Evolutionary conservation across 2,888 invertebrate species (phyloP).

Genomic region (Norana najaformis): DNA sequence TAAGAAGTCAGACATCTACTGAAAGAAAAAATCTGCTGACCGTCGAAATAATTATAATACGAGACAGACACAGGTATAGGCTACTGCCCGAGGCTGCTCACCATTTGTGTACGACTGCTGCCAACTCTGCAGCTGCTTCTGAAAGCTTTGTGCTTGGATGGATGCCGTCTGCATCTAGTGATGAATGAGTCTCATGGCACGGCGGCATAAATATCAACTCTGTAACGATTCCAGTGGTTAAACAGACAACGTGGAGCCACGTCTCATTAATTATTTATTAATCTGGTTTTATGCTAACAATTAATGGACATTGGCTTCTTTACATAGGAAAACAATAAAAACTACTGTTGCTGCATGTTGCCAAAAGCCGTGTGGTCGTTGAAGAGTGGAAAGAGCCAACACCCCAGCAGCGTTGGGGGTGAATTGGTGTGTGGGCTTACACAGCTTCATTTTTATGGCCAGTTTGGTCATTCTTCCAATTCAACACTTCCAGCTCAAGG

Average conservation of each 20-base stretch:
- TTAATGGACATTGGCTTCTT: conserved; percentile 5
- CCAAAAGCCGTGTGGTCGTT: background rate
- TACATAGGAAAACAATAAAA: background rate
- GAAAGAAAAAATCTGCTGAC: background rate
- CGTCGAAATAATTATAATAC: background rate
- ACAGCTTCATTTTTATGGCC: background rate
- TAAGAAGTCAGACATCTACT: background rate
- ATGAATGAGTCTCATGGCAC: conserved; percentile 8
- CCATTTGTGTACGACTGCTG: background rate
- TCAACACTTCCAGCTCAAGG: background rate
- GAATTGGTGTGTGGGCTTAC: background rate
- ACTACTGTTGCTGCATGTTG: background rate
- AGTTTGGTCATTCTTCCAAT: background rate
- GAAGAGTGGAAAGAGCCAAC: background rate
- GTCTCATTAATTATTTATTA: conserved; percentile 20
- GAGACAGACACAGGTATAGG: background rate
- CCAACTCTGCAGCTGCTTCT: background rate
- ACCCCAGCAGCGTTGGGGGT: background rate
- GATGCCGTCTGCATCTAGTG: background rate
- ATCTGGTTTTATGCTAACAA: background rate
- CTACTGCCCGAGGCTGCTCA: background rate
- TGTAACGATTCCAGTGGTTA: background rate
- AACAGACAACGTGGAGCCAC: conserved; percentile 20
- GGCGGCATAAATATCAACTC: background rate
- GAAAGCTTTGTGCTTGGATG: background rate